These are phyloP conservation scores for Daphoenositta chrysoptera DNA, from an alignment of 2,113 vertebrate genomes.

Conservation along the genomic window DNA sequence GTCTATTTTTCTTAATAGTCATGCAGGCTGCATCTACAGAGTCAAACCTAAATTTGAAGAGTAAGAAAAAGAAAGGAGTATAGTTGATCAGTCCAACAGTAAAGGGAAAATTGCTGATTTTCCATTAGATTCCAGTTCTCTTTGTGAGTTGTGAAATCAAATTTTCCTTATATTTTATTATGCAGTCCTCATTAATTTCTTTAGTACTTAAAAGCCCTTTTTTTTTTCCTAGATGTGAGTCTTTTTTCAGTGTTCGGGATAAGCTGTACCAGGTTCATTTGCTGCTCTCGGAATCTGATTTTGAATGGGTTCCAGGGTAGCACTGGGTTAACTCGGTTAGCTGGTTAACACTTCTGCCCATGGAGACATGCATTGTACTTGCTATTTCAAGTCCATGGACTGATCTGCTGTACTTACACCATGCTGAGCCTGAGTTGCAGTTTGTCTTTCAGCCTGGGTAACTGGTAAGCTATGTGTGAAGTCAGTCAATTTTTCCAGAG, in stretches of 20 bases:
- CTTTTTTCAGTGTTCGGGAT: neutral
- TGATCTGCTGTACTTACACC: neutral
- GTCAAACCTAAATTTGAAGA: neutral
- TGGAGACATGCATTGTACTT: neutral
- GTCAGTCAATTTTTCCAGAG: neutral
- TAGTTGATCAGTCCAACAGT: neutral
- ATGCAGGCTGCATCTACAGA: neutral
- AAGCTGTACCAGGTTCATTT: neutral
- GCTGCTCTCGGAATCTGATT: neutral
- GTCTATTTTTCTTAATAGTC: neutral
- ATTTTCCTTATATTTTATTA: neutral
- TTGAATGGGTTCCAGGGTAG: neutral
- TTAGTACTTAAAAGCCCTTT: neutral
- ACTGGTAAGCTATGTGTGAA: neutral
- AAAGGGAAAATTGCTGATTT: neutral
- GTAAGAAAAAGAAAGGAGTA: neutral
- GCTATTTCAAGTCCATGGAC: neutral
- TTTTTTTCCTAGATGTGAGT: neutral
- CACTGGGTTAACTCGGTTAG: neutral
- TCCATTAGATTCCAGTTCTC: neutral
- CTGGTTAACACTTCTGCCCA: neutral
- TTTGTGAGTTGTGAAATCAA: neutral
- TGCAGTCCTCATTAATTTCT: neutral
- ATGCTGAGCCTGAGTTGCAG: neutral
- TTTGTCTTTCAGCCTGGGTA: neutral